Conservation (phyloP, 2,113 vertebrate species). For the Heterocephalus glaber region DNA sequence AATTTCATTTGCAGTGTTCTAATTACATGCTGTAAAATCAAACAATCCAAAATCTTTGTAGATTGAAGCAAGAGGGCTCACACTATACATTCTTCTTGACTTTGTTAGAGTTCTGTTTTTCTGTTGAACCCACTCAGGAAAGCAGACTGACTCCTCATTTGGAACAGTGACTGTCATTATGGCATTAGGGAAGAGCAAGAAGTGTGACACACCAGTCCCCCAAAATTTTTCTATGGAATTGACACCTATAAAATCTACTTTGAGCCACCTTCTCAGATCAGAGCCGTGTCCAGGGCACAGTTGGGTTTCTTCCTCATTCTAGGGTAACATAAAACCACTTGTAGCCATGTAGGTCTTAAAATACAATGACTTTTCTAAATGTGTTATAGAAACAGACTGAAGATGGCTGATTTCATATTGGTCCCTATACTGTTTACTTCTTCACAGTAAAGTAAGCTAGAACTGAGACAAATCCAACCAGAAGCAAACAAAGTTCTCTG, state of each 20-base stretch:
- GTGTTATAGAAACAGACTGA: neutral
- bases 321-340: neutral
- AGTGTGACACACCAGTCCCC: neutral
- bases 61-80: neutral
- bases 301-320: neutral
- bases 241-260: neutral
- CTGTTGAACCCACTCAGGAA: neutral
- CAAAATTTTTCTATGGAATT: neutral
- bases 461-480: neutral
- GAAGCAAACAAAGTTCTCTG: neutral
- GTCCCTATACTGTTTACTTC: neutral
- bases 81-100: neutral
- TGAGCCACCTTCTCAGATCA: neutral
- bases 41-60: neutral
- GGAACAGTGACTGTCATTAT: neutral
- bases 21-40: neutral
- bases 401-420: neutral
- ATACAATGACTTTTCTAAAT: neutral
- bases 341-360: neutral
- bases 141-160: neutral
- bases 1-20: neutral
- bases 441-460: neutral
- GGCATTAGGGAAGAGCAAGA: neutral
- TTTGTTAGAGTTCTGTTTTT: neutral
- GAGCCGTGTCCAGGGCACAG: neutral